Base-by-base conservation (phyloP, 2,888 invertebrate genomes). In the Plagiodera versicolora region DNA sequence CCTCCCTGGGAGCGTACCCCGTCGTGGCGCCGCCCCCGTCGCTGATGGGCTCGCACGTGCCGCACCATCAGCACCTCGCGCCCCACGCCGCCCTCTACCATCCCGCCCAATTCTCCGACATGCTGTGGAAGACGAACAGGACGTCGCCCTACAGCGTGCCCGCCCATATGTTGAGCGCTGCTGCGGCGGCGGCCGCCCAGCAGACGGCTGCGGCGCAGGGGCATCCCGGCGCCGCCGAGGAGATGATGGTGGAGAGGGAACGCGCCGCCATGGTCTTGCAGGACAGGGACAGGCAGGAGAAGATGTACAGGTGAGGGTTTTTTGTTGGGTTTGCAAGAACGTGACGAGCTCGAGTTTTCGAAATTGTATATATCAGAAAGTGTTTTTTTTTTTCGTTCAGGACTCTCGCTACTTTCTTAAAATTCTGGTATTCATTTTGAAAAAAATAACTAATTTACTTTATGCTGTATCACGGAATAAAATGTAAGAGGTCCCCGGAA, bases 241-340 rank as follows among this genome's bases (percentile, higher is more conserved):
- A 84, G 61, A 70, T 84, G 45, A 70, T 83, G 61, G 72, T 83
- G 60, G 84, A 84, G 68, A 64, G 80, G 46, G 81, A 81, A 81
- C 82, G 80, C 56, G 85, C 82, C 63, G 83, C 82, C 61, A 82
- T 83, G 2, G 56, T 63, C 61, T 82, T 83, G 53, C 86, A 84
- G 75, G 86, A 87, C 72, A 83, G 88, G 78, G 87, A 87, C 78
- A 83, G 87, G 79, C 72, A 76, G 54, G 87, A 88, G 80, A 83
- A 88, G 80, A 84, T 88, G 81, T 79, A 87, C 75, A 84, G 88
- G 88, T 88, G 74, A 83, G 84, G 56, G 8, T 5, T 4, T 11
- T n/a, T n/a, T n/a, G n/a, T n/a, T n/a, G n/a, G n/a, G n/a, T n/a
- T n/a, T n/a, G n/a, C n/a, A n/a, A n/a, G n/a, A n/a, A n/a, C n/a